phyloP scores from a whole-genome alignment of 2,888 invertebrate species.

The Limnephilus lunatus region DNA sequence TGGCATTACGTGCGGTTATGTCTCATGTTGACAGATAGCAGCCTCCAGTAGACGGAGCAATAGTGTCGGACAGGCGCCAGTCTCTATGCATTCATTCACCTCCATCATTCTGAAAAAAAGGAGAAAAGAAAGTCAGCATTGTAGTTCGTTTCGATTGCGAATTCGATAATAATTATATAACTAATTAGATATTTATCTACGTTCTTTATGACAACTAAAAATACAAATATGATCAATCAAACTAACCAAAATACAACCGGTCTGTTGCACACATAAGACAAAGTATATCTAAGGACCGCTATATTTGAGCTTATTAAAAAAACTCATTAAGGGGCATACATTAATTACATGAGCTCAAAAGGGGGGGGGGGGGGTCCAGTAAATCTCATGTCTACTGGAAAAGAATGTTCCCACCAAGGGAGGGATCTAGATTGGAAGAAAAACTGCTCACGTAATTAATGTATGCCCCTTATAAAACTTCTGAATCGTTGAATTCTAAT shows the following conservation, averaged over 20 bases:
- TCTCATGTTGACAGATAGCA: constrained; percentile 21
- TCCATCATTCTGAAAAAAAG: constrained; percentile 44
- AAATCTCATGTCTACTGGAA: too few species aligned
- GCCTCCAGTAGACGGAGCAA: background rate
- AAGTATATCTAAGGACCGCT: background rate
- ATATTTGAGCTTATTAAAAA: background rate
- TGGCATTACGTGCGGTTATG: background rate
- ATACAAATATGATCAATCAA: background rate
- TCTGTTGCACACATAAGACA: background rate
- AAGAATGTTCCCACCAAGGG: too few species aligned
- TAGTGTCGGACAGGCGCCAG: background rate
- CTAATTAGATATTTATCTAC: background rate
- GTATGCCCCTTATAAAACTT: background rate
- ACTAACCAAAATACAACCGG: background rate
- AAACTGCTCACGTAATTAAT: too few species aligned
- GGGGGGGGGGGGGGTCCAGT: too few species aligned
- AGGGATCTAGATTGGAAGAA: too few species aligned
- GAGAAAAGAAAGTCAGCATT: background rate
- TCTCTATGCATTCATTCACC: constrained; percentile 31
- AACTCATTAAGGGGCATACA: too few species aligned
- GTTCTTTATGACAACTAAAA: background rate
- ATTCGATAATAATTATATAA: background rate
- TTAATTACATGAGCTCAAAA: too few species aligned
- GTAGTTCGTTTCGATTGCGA: background rate
- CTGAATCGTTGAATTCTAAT: too few species aligned